Evolutionary conservation across 1,140 invertebrate species (phyloP).

Genomic region (Drepana arcuata): DNA sequence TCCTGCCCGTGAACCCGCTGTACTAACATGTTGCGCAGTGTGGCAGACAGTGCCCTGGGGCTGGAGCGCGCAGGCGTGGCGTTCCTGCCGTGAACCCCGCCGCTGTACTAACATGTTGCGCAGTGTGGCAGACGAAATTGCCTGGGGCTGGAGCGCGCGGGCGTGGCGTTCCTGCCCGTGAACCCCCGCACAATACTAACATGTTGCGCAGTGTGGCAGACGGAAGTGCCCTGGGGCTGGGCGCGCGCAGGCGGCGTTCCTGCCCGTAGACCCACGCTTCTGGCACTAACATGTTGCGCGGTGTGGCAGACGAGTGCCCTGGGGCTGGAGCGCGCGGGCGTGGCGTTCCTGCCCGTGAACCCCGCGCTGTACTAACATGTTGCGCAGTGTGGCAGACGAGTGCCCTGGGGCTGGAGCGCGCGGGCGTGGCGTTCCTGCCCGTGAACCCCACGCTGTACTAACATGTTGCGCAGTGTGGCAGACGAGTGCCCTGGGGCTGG

Average conservation of each 20-base stretch:
- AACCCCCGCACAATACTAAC: no score
- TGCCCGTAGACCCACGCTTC: conserved; percentile 96
- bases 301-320: conserved; percentile 83
- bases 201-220: conserved; percentile 84
- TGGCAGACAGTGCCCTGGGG: conserved; percentile 82
- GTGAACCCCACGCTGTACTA: conserved; percentile 95
- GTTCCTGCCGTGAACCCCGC: conserved; percentile 96
- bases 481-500: conserved; percentile 78
- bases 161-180: conserved; percentile 95
- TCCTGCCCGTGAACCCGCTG: conserved; percentile 97
- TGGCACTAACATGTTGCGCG: no score
- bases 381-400: conserved; percentile 83
- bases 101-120: no score
- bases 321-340: conserved; percentile 81
- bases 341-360: conserved; percentile 97
- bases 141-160: conserved; percentile 80
- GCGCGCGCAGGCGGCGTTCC: conserved; percentile 89
- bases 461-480: conserved; percentile 85
- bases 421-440: conserved; percentile 93
- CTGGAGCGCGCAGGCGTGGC: conserved; percentile 86
- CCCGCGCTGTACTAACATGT: conserved; percentile 92
- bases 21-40: no score
- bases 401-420: conserved; percentile 79
- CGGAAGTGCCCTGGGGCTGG: conserved; percentile 79
- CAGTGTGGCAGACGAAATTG: conserved; percentile 84